A percentile compares a stretch with the other conserved stretches of the same genome.
Evolutionary conservation across 2,113 vertebrate species (phyloP).

Genomic region (Notiomystis cincta): DNA sequence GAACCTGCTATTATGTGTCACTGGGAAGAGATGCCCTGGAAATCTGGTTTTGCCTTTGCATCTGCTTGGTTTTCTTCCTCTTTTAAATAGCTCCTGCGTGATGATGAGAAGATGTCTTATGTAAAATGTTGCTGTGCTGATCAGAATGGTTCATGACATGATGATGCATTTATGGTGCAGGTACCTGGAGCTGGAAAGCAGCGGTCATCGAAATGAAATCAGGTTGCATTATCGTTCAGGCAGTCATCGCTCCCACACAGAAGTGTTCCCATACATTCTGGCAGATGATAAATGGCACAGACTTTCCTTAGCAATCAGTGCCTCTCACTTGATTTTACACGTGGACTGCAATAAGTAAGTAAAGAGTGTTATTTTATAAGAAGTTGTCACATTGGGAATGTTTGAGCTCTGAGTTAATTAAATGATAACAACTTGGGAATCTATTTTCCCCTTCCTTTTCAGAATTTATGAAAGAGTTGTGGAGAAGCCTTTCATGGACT

Average conservation of each 20-base stretch:
- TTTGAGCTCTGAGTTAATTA: background rate
- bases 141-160: background rate
- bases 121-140: background rate
- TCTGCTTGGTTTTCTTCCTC: background rate
- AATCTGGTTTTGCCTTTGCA: background rate
- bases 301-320: conserved; percentile 90
- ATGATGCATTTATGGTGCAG: conserved; percentile 66
- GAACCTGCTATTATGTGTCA: background rate
- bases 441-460: background rate
- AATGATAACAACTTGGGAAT: background rate
- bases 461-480: conserved; percentile 98
- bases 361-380: background rate
- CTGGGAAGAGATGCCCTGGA: background rate
- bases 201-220: conserved; percentile 92
- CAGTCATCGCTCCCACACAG: conserved; percentile 85
- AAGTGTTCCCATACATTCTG: conserved; percentile 94
- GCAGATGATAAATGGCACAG: conserved; percentile 97
- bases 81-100: background rate
- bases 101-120: background rate
- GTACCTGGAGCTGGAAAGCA: conserved; percentile 96
- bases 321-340: conserved; percentile 90
- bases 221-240: conserved; percentile 90
- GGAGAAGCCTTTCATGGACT: conserved; percentile 87
- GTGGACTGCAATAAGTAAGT: conserved; percentile 96
- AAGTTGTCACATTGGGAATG: background rate